Evolutionary conservation across 2,888 invertebrate species (phyloP).

Genomic region (Herminia tarsipennalis): DNA sequence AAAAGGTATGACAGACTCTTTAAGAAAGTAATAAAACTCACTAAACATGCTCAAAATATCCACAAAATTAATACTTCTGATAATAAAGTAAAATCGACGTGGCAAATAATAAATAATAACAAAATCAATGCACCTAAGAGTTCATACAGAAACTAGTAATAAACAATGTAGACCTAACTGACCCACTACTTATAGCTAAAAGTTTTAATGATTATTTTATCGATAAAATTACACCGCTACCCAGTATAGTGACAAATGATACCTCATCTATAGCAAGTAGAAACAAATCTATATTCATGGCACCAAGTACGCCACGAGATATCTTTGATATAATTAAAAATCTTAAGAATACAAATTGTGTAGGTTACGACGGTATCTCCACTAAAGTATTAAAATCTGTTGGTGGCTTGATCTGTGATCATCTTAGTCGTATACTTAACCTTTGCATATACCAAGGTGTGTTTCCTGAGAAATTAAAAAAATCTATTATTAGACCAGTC

Average conservation of each 20-base stretch:
- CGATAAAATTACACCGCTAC: neutral
- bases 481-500: neutral
- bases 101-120: constrained; percentile 3
- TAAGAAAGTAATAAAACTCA: constrained; percentile 2
- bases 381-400: constrained; percentile 2
- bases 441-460: too few species aligned
- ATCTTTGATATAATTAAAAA: neutral
- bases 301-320: neutral
- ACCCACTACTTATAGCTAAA: constrained; percentile 1
- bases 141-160: neutral
- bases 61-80: constrained; percentile 1
- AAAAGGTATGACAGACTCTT: neutral
- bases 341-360: constrained; percentile 3
- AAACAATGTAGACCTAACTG: neutral
- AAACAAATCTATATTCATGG: constrained; percentile 1
- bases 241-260: neutral
- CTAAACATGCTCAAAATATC: neutral
- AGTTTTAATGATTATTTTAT: constrained; percentile 3
- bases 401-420: neutral
- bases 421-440: constrained; percentile 16
- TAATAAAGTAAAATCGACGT: constrained; percentile 5
- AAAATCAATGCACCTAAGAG: neutral
- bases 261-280: neutral
- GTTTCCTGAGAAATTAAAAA: neutral
- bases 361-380: constrained; percentile 1